Evolutionary conservation across 1,140 invertebrate genomes (phyloP), one percentile per base, ranked within the genome.

Genomic region (Physella acuta): DNA sequence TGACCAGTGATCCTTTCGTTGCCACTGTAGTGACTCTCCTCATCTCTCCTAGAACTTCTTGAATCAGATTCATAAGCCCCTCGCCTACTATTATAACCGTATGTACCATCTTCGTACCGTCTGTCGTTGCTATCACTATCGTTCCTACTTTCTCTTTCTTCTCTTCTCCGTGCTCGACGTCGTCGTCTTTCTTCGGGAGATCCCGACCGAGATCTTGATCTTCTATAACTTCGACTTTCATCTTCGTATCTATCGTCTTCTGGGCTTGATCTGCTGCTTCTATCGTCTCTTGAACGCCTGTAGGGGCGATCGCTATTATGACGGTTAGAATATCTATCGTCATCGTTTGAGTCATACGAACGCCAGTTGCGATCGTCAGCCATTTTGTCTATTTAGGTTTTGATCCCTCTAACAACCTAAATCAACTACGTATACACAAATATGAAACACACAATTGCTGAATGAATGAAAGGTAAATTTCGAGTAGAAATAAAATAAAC

Each of bases 151-250:
- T 36, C 33, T 60, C 8, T 24, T 11, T 28, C 26, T 37, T 16
- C 24, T 14, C 24, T 61, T 37, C 33, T 14, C 5, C 44, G 26
- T 2, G 26, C 8, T 53, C 61, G n/a, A 39, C 30, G 28, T 30
- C 62, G 49, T 26, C n/a, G 31, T 44, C 30, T 37, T n/a, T 37
- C 44, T 51, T 49, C 39, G 11, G 28, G 26, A 5, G 62, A 51
- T 44, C 62, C 33, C 33, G 62, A 64, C 28, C 62, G 39, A 64
- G 62, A 64, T 44, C 62, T 64, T 52, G 62, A 64, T 53, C 62
- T 39, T 28, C 39, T 16, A 3, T 49, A 28, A 64, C 20, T 30
- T 17, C 34, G 26, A 16, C 16, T 51, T 26, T 30, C n/a, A 52
- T 28, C 49, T 28, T 39, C 36, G 37, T 24, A 8, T 37, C 37